Evolutionary conservation across 2,888 invertebrate genomes (phyloP).

Genomic region (Pristionchus entomophagus): DNA sequence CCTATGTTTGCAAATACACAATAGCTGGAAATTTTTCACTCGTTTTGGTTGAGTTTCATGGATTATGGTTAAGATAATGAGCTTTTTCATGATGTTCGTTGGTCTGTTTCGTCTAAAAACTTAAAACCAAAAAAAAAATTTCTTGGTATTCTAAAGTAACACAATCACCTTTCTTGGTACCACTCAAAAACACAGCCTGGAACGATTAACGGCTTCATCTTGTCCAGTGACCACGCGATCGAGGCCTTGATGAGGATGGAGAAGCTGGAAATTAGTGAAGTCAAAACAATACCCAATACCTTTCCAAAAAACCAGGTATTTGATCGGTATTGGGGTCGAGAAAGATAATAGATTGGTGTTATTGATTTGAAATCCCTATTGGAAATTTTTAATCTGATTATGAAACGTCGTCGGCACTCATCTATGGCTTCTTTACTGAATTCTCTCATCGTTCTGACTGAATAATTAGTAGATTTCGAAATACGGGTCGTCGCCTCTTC

Average conservation of each 20-base stretch:
- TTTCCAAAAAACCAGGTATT: not conserved
- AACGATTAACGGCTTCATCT: not conserved
- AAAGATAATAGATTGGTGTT: too few relatives aligned
- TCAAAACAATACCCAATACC: not conserved
- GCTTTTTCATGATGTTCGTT: too few relatives aligned
- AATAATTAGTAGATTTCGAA: too few relatives aligned
- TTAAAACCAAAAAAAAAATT: not conserved
- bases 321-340: too few relatives aligned
- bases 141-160: too few relatives aligned
- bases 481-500: too few relatives aligned
- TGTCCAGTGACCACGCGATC: constrained; percentile 5
- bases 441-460: not conserved
- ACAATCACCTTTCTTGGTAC: not conserved
- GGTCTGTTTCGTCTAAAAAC: too few relatives aligned
- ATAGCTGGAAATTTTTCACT: not conserved
- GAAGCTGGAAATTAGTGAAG: constrained; percentile 4
- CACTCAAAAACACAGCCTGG: not conserved
- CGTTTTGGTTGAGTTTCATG: too few relatives aligned
- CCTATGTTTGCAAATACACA: not conserved
- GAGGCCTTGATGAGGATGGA: not conserved
- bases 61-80: too few relatives aligned
- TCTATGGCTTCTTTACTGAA: not conserved
- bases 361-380: too few relatives aligned
- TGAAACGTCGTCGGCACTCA: not conserved
- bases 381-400: too few relatives aligned